Base-by-base conservation (phyloP, 2,113 vertebrate species). In the Esox niger region DNA sequence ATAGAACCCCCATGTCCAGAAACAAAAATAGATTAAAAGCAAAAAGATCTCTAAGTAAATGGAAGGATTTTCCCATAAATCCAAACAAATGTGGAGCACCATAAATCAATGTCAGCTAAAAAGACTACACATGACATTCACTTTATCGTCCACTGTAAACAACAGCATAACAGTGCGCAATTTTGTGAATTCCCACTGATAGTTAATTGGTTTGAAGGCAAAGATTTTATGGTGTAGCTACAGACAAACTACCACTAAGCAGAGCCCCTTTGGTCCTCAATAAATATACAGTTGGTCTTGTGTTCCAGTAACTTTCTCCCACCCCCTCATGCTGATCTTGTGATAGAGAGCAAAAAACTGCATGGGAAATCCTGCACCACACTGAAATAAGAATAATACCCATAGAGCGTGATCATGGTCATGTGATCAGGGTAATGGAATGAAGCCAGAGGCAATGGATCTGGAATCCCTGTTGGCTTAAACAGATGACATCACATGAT, bases 261-360 rank as follows among this genome's bases (percentile, higher is more conserved):
- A 1, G 15, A 43, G 5, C 3, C 67, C 3, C 26, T 60, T 60
- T 59, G 29, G 6, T 60, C 8, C 21, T 32, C 29, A 59, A 69
- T 70, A 70, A 76, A 68, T 71, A 69, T 74, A 64, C 3, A 4
- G 38, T 43, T 43, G 70, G 74, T 71, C 15, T 74, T 81, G 75
- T 82, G 71, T 75, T 76, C 73, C 43, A 32, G n/a, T n/a, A n/a
- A n/a, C n/a, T n/a, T n/a, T n/a, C n/a, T 61, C 64, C 29, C 54
- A 35, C 23, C 35, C 21, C 38, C 76, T 75, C 69, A 79, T 69
- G 76, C 68, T 66, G 76, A 71, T 86, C 73, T 84, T 82, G 78
- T 78, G 81, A 85, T 71, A 25, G 63, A 55, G 64, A n/a, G n/a
- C n/a, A n/a, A n/a, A n/a, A 58, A 72, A 75, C 33, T 60, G 58